A percentile compares a stretch with the other conserved stretches of the same genome.
Conservation (phyloP, 2,888 invertebrate genomes). For the Acronicta aceris region DNA sequence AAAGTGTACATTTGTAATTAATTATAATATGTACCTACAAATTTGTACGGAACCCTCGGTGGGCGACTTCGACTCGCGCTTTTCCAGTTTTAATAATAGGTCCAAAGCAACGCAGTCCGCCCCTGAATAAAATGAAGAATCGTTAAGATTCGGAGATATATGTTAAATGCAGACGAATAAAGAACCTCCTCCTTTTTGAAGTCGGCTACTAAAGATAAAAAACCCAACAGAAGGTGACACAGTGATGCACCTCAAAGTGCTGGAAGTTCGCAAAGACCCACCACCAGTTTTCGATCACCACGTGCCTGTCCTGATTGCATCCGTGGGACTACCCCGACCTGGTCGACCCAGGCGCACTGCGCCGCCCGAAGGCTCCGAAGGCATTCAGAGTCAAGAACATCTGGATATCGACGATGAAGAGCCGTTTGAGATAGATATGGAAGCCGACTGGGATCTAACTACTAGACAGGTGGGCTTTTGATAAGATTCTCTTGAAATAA, state of each 20-base stretch:
- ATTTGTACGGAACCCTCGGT: too few relatives aligned
- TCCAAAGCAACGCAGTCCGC: too few relatives aligned
- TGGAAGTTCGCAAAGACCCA: slow-evolving; percentile 94
- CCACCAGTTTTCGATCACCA: slow-evolving; percentile 95
- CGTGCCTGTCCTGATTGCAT: slow-evolving; percentile 94
- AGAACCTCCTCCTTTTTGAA: neutral
- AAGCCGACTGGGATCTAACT: slow-evolving; percentile 97
- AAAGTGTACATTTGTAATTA: too few relatives aligned
- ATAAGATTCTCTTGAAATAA: neutral
- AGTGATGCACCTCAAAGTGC: slow-evolving; percentile 96
- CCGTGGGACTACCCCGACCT: slow-evolving; percentile 79
- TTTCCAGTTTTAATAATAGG: too few relatives aligned
- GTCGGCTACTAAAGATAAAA: neutral
- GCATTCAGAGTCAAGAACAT: slow-evolving; percentile 69
- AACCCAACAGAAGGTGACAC: slow-evolving; percentile 93
- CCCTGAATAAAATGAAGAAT: too few relatives aligned
- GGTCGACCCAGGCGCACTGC: slow-evolving; percentile 72
- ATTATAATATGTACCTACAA: too few relatives aligned
- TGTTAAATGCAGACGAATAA: too few relatives aligned
- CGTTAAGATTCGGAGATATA: too few relatives aligned
- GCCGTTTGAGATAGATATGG: slow-evolving; percentile 78
- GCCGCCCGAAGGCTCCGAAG: slow-evolving; percentile 64
- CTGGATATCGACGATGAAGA: slow-evolving; percentile 90
- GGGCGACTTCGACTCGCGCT: too few relatives aligned
- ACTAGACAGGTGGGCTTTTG: slow-evolving; percentile 93